Evolutionary conservation across 1,140 invertebrate genomes (phyloP), one percentile per base, ranked within the genome.

Genomic region (Pseudomyrmex concolor): DNA sequence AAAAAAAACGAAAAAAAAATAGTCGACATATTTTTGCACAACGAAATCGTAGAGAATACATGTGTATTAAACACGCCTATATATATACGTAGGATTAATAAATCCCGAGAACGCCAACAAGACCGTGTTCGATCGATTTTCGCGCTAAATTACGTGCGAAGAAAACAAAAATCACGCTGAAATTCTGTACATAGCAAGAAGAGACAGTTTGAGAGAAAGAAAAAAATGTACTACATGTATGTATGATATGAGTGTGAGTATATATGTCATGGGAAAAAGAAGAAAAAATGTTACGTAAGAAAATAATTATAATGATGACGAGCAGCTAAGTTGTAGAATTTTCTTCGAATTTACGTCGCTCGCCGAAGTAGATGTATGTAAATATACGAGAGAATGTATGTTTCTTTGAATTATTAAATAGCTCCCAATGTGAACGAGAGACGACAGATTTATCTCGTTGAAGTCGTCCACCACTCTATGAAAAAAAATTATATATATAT

Each of bases 11-110:
- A 22, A 74, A 54, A 82, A 78, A 87, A 60, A 67, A 74, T 89
- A 92, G 83, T 89, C 89, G 86, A 90, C 86, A 90, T 93, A 93
- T 92, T 92, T 93, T 93, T 93, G 86, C 66, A 80, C 76, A 80
- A 80, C 76, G 76, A 80, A 80, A 71, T 80, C 64, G 66, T 91
- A 84, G 63, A 76, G 81, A 77, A 66, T 68, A 84, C 57, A 71
- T 84, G 57, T 80, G 57, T 80, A 83, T 89, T 90, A 90, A 90
- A 90, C 86, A 91, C 90, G 89, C 78, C 84, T 86, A 88, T 60
- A 60, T 60, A 60, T 19, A 34, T 70, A 71, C 87, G 86, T 87
- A 86, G 89, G 85, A 86, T 90, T 89, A 90, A 88, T 88, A 90
- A 87, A 91, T 88, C 86, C 84, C 83, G 86, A 85, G 88, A 91